Evolutionary conservation across 2,888 invertebrate genomes (phyloP).

Genomic region (Drosophila macrospina): DNA sequence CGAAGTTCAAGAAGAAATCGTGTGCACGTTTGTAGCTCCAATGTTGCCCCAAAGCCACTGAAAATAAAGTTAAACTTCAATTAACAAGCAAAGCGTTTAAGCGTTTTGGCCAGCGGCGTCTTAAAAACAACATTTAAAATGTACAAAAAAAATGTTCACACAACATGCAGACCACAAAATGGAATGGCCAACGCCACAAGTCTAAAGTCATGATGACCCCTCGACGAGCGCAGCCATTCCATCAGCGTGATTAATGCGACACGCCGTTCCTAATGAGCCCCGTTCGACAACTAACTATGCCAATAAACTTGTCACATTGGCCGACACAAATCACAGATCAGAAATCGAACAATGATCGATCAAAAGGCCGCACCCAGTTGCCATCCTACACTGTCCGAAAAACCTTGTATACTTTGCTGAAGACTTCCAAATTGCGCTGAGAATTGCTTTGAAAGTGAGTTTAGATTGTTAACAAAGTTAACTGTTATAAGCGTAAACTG

Average conservation of each 20-base stretch:
- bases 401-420: not conserved
- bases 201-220: slow-evolving; percentile 48
- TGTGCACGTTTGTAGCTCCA: slow-evolving; percentile 34
- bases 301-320: slow-evolving; percentile 61
- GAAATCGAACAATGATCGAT: slow-evolving; percentile 58
- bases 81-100: slow-evolving; percentile 53
- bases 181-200: slow-evolving; percentile 35
- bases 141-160: not conserved
- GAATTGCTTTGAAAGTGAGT: slow-evolving; percentile 1
- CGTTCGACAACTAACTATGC: slow-evolving; percentile 48
- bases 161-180: slow-evolving; percentile 31
- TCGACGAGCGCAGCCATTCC: slow-evolving; percentile 46
- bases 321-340: slow-evolving; percentile 36
- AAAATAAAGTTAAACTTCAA: slow-evolving; percentile 54
- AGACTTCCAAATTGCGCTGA: not conserved
- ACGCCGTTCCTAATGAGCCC: slow-evolving; percentile 58
- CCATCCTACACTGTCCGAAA: slow-evolving; percentile 38
- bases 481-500: not conserved
- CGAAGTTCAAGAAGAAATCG: slow-evolving; percentile 49
- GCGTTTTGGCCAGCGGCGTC: slow-evolving; percentile 33
- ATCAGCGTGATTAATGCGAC: slow-evolving; percentile 56
- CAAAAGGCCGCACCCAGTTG: slow-evolving; percentile 48
- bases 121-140: slow-evolving; percentile 1
- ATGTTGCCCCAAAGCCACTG: slow-evolving; percentile 47
- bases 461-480: too few relatives aligned